A percentile compares a stretch with the other conserved stretches of the same genome.
Conservation (phyloP, 2,888 invertebrate genomes). For the Halictus ligatus region DNA sequence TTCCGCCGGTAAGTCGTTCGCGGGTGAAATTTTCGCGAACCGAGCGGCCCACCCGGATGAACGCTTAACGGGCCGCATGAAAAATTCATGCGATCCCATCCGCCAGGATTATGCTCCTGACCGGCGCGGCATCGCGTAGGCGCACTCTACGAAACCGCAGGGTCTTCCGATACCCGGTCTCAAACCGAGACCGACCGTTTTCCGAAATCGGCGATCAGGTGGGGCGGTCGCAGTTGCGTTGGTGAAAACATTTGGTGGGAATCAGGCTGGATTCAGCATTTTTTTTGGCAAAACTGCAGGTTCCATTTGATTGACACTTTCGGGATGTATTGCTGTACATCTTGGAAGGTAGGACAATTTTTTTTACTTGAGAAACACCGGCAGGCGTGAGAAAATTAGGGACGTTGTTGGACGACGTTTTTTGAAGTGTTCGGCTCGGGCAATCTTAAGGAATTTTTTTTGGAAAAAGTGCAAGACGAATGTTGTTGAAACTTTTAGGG, state of each 20-base stretch:
- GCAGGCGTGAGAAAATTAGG: too few species aligned
- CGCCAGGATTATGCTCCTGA: constrained; percentile 40
- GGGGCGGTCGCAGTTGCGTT: too few species aligned
- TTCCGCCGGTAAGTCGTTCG: constrained; percentile 55
- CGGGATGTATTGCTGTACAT: too few species aligned
- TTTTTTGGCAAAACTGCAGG: not conserved
- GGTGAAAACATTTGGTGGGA: not conserved
- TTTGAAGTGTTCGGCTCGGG: too few species aligned
- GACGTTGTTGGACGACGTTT: too few species aligned
- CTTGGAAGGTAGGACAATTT: too few species aligned
- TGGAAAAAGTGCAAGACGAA: too few species aligned
- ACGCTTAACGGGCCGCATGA: constrained; percentile 53
- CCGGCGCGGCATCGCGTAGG: not conserved
- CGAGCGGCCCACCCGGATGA: constrained; percentile 20
- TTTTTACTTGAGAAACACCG: too few species aligned
- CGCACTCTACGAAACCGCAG: not conserved
- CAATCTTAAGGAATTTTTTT: too few species aligned
- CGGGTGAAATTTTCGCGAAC: constrained; percentile 41
- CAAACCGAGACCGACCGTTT: not conserved
- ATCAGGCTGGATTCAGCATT: not conserved
- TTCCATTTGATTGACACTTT: too few species aligned
- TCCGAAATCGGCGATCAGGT: not conserved
- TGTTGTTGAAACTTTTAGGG: too few species aligned
- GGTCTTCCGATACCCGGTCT: not conserved
- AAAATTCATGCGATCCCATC: constrained; percentile 48